A percentile compares a stretch with the other conserved stretches of the same genome.
These are phyloP conservation scores for Syngnathus typhle DNA, from an alignment of 2,113 vertebrate genomes.

Conservation along the genomic window DNA sequence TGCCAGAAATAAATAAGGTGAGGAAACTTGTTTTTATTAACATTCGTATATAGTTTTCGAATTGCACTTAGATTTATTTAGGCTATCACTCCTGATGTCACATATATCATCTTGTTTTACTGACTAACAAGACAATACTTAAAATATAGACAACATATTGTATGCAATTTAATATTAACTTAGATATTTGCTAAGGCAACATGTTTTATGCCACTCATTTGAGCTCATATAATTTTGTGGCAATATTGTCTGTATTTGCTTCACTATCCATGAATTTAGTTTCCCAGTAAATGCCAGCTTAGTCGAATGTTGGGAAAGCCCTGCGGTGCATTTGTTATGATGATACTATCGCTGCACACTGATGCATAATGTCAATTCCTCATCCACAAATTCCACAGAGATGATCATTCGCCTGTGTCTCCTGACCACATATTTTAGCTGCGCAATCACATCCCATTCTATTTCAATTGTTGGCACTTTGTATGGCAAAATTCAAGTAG, in stretches of 20 bases:
- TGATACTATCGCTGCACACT: background rate
- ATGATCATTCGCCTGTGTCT: background rate
- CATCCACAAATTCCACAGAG: background rate
- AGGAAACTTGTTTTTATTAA: constrained; percentile 21
- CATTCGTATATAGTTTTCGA: background rate
- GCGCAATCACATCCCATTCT: background rate
- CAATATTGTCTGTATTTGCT: background rate
- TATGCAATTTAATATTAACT: background rate
- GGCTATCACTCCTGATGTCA: background rate
- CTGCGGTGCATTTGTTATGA: background rate
- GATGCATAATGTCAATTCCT: background rate
- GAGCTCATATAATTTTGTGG: background rate
- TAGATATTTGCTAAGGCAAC: background rate
- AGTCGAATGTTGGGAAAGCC: background rate
- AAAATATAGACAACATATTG: background rate
- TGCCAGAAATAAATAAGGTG: constrained; percentile 78
- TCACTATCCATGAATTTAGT: background rate
- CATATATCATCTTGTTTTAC: background rate
- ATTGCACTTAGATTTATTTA: background rate
- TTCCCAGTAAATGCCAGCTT: background rate
- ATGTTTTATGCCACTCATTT: background rate
- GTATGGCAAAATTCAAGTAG: background rate
- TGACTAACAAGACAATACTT: background rate
- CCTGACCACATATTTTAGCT: background rate
- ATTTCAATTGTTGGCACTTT: background rate